phyloP scores from a whole-genome alignment of 1,140 invertebrate species.

The Latrodectus geometricus region DNA sequence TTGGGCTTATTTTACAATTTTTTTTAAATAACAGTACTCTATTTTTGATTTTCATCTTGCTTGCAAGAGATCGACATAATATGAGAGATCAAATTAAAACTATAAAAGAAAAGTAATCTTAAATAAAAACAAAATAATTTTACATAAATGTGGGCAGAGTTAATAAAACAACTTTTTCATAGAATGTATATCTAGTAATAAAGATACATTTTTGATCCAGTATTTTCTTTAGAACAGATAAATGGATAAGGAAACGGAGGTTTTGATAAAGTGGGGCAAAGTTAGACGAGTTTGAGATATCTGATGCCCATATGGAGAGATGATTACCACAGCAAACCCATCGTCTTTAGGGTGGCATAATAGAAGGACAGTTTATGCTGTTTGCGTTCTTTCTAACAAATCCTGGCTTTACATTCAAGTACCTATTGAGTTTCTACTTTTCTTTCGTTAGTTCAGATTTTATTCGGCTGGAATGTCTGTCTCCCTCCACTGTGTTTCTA shows the following conservation, averaged over 20 bases:
- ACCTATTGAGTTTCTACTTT: constrained; percentile 29
- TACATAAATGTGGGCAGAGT: too few species aligned
- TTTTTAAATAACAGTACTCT: too few species aligned
- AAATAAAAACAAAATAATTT: too few species aligned
- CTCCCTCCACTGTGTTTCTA: constrained; percentile 37
- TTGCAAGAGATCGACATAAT: too few species aligned
- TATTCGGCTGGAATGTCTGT: constrained; percentile 30
- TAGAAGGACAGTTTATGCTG: constrained; percentile 48
- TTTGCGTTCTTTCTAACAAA: constrained; percentile 58
- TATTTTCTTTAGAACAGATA: too few species aligned
- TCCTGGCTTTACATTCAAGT: constrained; percentile 56
- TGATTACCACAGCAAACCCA: constrained; percentile 28
- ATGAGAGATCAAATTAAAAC: too few species aligned
- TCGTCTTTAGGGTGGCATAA: constrained; percentile 12
- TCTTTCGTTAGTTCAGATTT: constrained; percentile 27
- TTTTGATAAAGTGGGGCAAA: background rate
- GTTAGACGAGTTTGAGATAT: constrained; percentile 16
- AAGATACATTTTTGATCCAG: too few species aligned
- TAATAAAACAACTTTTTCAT: too few species aligned
- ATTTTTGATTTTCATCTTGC: too few species aligned
- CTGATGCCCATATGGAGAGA: constrained; percentile 26
- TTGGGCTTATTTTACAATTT: too few species aligned
- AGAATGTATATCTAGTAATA: too few species aligned
- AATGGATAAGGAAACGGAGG: background rate
- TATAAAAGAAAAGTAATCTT: too few species aligned